Percentiles rank a stretch among this genome's conserved stretches.
phyloP scores from a whole-genome alignment of 2,797 vertebrate species.

The Alosa sapidissima region DNA sequence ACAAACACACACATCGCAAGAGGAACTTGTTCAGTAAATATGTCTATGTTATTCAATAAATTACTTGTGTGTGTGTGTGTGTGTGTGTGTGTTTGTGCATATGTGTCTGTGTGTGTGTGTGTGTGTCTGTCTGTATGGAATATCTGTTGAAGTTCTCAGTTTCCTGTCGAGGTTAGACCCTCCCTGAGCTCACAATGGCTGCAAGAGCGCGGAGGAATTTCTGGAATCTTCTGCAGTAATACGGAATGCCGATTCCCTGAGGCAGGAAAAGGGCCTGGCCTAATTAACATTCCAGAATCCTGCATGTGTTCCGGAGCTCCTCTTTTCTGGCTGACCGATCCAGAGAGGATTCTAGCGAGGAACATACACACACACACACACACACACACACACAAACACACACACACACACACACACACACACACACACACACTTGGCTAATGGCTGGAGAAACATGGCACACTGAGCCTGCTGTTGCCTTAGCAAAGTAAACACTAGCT shows the following conservation, averaged over 20 bases:
- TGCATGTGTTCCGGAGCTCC: background rate
- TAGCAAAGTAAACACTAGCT: background rate
- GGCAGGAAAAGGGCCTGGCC: background rate
- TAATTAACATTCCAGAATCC: background rate
- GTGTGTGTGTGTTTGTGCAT: background rate
- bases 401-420: no score
- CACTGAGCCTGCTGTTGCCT: background rate
- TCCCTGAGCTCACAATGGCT: background rate
- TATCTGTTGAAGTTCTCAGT: background rate
- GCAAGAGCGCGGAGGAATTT: background rate
- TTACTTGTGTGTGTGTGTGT: background rate
- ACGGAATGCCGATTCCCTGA: background rate
- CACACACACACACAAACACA: background rate
- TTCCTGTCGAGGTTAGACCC: background rate
- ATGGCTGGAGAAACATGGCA: no score
- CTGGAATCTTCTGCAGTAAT: background rate
- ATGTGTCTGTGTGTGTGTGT: background rate
- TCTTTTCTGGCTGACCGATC: slow-evolving; percentile 28
- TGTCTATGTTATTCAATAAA: no score
- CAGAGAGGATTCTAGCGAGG: no score
- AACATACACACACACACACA: background rate
- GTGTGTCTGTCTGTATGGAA: background rate
- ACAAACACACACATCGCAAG: no score
- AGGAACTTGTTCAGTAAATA: no score
- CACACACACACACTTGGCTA: no score